phyloP scores from a whole-genome alignment of 2,113 vertebrate genomes.

The Alces alces region DNA sequence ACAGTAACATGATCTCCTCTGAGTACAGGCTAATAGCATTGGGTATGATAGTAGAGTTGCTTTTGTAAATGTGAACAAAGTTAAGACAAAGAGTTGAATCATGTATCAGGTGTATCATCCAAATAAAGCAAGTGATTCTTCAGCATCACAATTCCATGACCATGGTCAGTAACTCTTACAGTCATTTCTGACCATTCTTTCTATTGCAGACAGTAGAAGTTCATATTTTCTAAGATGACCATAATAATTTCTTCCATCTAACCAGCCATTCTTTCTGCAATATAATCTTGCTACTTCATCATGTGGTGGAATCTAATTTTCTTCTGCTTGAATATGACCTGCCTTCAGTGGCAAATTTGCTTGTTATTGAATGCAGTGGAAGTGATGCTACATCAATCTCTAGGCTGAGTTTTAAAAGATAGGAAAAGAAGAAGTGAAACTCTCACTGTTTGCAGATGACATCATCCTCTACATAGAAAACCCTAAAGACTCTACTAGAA shows the following conservation, averaged over 20 bases:
- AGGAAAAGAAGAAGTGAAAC: too few species aligned
- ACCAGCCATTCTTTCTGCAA: not conserved
- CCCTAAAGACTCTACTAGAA: too few species aligned
- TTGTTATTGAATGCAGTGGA: not conserved
- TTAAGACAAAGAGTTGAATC: not conserved
- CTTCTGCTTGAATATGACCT: not conserved
- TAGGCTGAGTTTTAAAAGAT: not conserved
- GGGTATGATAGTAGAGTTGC: not conserved
- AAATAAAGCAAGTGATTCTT: not conserved
- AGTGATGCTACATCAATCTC: not conserved
- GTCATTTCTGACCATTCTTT: not conserved
- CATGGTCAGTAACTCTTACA: not conserved
- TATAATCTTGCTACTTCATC: not conserved
- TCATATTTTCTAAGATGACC: not conserved
- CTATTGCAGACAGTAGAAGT: not conserved
- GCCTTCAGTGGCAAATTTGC: not conserved
- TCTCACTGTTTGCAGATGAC: too few species aligned
- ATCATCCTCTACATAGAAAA: too few species aligned
- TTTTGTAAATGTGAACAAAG: not conserved
- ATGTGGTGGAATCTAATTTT: not conserved
- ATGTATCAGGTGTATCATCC: not conserved
- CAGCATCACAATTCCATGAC: not conserved
- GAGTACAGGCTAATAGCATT: not conserved
- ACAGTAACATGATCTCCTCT: not conserved
- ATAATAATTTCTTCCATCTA: not conserved